These are phyloP conservation scores for Drosophila putrida DNA, from an alignment of 2,888 invertebrate genomes.

Conservation along the genomic window DNA sequence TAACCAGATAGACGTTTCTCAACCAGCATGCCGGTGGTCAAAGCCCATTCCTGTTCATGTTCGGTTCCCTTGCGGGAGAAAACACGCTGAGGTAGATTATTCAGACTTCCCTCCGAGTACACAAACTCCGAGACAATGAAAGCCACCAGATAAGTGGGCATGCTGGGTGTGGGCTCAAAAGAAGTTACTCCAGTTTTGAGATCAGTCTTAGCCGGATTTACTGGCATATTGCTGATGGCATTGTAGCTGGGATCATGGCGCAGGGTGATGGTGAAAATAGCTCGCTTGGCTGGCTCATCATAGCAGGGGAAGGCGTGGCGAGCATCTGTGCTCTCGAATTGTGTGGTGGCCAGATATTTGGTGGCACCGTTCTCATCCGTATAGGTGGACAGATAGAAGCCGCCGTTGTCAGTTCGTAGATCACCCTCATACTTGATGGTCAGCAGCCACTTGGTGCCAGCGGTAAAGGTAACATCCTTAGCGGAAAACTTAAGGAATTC, in stretches of 20 bases:
- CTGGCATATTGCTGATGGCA: constrained; percentile 86
- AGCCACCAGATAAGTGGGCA: constrained; percentile 93
- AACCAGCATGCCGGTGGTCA: constrained; percentile 90
- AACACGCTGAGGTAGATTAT: constrained; percentile 75
- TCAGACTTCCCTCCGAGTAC: constrained; percentile 65
- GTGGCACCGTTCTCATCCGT: constrained; percentile 52
- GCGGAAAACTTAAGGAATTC: constrained; percentile 76
- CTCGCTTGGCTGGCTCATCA: constrained; percentile 90
- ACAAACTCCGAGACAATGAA: constrained; percentile 89
- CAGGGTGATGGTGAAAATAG: constrained; percentile 86
- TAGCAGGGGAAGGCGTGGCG: constrained; percentile 91
- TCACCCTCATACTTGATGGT: constrained; percentile 87
- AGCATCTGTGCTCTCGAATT: constrained; percentile 89
- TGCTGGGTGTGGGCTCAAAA: constrained; percentile 86
- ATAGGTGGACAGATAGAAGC: constrained; percentile 88
- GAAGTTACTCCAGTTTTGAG: constrained; percentile 62
- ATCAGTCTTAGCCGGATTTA: constrained; percentile 22
- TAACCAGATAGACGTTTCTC: constrained; percentile 89
- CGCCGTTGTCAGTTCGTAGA: constrained; percentile 88
- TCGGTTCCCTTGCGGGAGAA: constrained; percentile 81
- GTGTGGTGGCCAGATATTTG: constrained; percentile 88
- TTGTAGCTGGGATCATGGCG: constrained; percentile 74
- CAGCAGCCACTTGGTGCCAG: constrained; percentile 85
- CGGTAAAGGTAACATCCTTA: constrained; percentile 31
- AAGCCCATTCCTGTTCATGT: constrained; percentile 88